phyloP scores from a whole-genome alignment of 2,888 invertebrate genomes.

The Drosophila ezoana region DNA sequence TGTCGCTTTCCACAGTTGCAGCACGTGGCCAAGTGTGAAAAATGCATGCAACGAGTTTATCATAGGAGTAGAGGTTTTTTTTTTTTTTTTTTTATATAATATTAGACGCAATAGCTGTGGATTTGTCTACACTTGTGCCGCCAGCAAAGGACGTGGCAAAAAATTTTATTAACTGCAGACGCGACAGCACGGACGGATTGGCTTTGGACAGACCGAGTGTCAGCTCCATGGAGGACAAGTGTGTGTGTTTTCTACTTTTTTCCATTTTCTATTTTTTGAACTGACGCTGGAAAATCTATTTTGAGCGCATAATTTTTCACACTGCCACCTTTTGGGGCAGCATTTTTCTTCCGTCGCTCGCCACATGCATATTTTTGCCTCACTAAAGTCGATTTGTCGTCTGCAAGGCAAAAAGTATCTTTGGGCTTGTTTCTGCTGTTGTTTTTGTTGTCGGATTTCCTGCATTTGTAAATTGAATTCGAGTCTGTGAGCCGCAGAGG shows the following conservation, averaged over 20 bases:
- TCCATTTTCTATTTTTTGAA: conserved; percentile 24
- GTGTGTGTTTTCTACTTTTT: conserved; percentile 11
- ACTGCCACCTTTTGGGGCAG: conserved; percentile 64
- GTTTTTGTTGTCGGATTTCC: conserved; percentile 48
- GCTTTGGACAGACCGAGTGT: conserved; percentile 29
- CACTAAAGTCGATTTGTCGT: conserved; percentile 66
- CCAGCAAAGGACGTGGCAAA: conserved; percentile 60
- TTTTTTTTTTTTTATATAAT: conserved; percentile 30
- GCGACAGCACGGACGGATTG: conserved; percentile 47
- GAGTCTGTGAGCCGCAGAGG: conserved; percentile 9
- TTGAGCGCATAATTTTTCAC: conserved; percentile 74
- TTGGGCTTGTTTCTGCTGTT: conserved; percentile 17
- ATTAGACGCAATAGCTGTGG: conserved; percentile 28
- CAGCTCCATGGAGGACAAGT: conserved; percentile 26
- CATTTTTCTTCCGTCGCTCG: conserved; percentile 3
- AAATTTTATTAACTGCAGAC: conserved; percentile 74
- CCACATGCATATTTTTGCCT: conserved; percentile 52
- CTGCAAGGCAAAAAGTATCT: conserved; percentile 37
- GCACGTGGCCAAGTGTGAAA: conserved; percentile 72
- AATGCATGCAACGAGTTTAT: conserved; percentile 61
- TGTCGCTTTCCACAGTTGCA: conserved; percentile 25
- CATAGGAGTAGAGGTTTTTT: conserved; percentile 40
- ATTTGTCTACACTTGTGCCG: conserved; percentile 56
- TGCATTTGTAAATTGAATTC: conserved; percentile 47
- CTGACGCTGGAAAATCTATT: conserved; percentile 73